Conservation (phyloP, 2,888 invertebrate genomes). For the Eulithis prunata region DNA sequence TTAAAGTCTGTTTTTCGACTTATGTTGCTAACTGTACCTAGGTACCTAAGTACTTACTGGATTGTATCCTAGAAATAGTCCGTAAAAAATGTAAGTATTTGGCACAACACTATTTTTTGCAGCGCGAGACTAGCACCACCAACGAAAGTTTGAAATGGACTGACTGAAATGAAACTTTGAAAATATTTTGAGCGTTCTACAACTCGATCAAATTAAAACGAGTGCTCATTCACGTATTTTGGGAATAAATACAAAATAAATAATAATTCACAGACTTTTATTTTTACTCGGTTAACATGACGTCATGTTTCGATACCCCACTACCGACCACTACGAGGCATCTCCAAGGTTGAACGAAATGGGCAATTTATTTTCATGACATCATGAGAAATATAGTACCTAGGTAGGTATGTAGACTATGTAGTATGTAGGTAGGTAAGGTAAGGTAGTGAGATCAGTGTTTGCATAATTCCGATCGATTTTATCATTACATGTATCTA, state of each 20-base stretch:
- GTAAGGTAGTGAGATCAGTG: too few relatives aligned
- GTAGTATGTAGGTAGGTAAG: too few relatives aligned
- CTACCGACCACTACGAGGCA: not conserved
- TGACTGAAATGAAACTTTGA: conserved; percentile 41
- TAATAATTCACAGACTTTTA: conserved; percentile 1
- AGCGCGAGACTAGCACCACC: not conserved
- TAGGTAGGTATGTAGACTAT: too few relatives aligned
- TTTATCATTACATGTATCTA: too few relatives aligned
- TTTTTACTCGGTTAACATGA: conserved; percentile 11
- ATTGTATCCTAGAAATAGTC: not conserved
- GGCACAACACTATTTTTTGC: conserved; percentile 3
- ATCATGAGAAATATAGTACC: conserved; percentile 10
- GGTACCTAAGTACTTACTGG: conserved; percentile 14
- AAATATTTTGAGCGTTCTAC: conserved; percentile 50
- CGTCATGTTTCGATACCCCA: conserved; percentile 14
- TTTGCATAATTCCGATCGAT: too few relatives aligned
- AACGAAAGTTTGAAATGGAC: conserved; percentile 39
- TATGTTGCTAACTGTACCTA: not conserved
- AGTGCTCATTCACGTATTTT: not conserved
- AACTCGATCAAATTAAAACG: conserved; percentile 37
- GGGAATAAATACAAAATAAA: not conserved
- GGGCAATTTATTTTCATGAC: conserved; percentile 12
- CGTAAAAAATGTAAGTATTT: not conserved
- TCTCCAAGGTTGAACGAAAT: conserved; percentile 20
- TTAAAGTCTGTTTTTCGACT: too few relatives aligned